phyloP scores from a whole-genome alignment of 2,113 vertebrate genomes.

The Camelus dromedarius region DNA sequence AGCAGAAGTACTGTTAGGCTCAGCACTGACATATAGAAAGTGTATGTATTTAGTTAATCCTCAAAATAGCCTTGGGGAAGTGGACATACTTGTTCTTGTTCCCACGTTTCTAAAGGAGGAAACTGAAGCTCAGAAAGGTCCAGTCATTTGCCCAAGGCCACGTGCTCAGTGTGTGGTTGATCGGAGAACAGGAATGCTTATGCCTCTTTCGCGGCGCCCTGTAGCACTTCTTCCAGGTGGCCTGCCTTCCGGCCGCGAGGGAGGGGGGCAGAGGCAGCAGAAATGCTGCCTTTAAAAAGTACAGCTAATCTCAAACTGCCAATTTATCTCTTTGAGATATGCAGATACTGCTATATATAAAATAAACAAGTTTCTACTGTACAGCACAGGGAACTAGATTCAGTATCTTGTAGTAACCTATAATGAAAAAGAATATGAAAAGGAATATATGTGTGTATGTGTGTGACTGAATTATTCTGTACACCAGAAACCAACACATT shows the following conservation, averaged over 20 bases:
- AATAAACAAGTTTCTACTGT: no score
- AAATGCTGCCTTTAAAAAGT: not conserved
- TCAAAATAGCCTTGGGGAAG: not conserved
- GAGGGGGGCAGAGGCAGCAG: not conserved
- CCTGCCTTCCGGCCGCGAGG: not conserved
- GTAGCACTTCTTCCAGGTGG: not conserved
- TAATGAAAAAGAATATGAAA: no score
- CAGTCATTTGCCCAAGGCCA: not conserved
- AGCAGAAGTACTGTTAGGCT: not conserved
- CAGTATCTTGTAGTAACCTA: no score
- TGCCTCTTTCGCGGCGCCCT: not conserved
- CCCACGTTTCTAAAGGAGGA: slow-evolving; percentile 31
- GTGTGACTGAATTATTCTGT: no score
- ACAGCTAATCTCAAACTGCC: not conserved
- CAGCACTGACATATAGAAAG: not conserved
- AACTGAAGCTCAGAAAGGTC: not conserved
- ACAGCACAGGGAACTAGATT: no score
- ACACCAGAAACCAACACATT: no score
- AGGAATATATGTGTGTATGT: no score
- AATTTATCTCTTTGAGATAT: no score
- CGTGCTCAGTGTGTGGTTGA: accelerated
- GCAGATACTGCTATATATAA: no score
- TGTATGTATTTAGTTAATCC: not conserved
- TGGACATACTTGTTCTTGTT: not conserved
- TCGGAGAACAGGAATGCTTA: not conserved